Percentiles rank a stretch among this genome's conserved stretches.
These are phyloP conservation scores for Pimpla rufipes DNA, from an alignment of 2,888 invertebrate genomes.

Conservation along the genomic window DNA sequence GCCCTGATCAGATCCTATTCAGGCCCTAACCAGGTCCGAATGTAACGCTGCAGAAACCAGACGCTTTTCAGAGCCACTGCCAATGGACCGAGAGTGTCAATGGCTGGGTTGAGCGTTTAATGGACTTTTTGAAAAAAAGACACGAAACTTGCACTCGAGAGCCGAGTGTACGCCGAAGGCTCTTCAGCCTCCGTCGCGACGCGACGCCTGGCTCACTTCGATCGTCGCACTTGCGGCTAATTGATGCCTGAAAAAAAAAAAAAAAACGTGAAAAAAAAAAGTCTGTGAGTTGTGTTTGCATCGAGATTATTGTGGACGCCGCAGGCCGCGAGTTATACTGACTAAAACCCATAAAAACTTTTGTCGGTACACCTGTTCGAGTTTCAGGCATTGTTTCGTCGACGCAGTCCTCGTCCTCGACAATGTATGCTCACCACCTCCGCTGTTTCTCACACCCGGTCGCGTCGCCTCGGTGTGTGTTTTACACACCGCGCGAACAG, in stretches of 20 bases:
- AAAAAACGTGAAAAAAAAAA: constrained; percentile 1
- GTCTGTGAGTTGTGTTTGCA: not conserved
- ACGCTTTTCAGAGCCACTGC: not conserved
- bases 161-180: constrained; percentile 27
- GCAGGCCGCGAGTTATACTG: too few species aligned
- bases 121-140: not conserved
- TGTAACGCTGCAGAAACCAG: too few species aligned
- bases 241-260: constrained; percentile 20
- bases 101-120: not conserved
- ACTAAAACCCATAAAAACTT: constrained; percentile 9
- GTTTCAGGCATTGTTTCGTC: constrained; percentile 11
- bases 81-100: not conserved
- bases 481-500: not conserved
- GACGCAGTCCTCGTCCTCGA: not conserved
- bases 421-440: not conserved
- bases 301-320: constrained; percentile 1
- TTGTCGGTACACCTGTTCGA: constrained; percentile 21
- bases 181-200: constrained; percentile 26
- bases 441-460: not conserved
- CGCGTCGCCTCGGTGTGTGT: too few species aligned
- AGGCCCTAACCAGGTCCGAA: too few species aligned
- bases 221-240: constrained; percentile 35
- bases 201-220: constrained; percentile 35
- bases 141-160: not conserved
- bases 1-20: too few species aligned